Base-by-base conservation (phyloP, 2,113 vertebrate species). In the Gnathonemus echidnorhynchus region DNA sequence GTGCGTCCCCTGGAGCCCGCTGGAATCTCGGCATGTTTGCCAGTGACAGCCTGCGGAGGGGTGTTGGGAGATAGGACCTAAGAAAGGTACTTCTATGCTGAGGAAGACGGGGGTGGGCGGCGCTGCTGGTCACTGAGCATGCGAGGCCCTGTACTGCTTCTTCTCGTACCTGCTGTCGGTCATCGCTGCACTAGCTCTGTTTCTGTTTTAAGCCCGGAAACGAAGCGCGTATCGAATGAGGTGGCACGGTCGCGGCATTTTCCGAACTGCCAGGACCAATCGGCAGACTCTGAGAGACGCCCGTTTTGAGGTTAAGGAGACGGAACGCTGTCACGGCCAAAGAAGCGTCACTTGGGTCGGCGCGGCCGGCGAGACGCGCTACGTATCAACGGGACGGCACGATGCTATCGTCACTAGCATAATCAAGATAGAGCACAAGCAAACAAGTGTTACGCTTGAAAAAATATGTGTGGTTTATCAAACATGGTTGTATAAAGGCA, bases 1-100 rank as follows among this genome's bases (percentile, higher is more conserved):
- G 17, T 35, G 50, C 15, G 53, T 83, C 85, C 89, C 84, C 89
- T 90, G 83, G 84, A 52, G 89, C 45, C 89, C 66, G 56, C 58
- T 62, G 85, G 89, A 90, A 90, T 90, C 85, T 90, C 21, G 7
- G 35, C 31, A 1, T 15, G 85, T 52, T 85, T 66, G 89, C 89
- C 89, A 90, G 35, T 70, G n/a, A 52, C 24, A 11, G 45, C n/a
- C 89, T 46, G 58, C 9, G 24, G 85, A 90, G 85, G 86, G 53
- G 45, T 35, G 46, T 27, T 58, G 45, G 15, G 27, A 90, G 89
- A 62, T 48, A 35, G 89, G 84, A 85, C 77, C 24, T 42, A 56
- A 49, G 62, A 86, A 74, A 85, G 45, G 9, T 13, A 24, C 6
- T 80, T 53, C 80, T 89, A 42, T 52, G 48, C n/a, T 48, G 45